Evolutionary conservation across 2,888 invertebrate species (phyloP).

Genomic region (Melieria omissa): DNA sequence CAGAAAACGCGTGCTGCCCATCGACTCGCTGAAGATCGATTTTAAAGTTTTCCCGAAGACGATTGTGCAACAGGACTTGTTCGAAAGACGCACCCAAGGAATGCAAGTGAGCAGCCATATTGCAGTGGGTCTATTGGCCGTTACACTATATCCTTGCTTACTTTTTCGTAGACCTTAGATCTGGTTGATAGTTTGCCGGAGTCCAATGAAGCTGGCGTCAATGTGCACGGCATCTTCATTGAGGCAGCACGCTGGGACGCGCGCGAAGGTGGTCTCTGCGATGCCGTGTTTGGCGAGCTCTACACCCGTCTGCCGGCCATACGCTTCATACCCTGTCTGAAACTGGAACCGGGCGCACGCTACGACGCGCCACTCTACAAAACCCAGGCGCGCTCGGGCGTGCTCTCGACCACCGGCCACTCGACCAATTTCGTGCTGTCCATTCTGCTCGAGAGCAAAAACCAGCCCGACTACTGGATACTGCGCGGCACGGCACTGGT

Average conservation of each 20-base stretch:
- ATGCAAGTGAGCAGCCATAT: slow-evolving; percentile 52
- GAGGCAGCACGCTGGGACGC: slow-evolving; percentile 91
- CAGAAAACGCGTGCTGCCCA: slow-evolving; percentile 84
- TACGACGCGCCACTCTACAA: slow-evolving; percentile 83
- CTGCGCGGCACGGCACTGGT: slow-evolving; percentile 88
- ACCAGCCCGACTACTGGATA: slow-evolving; percentile 83
- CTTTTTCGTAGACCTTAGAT: slow-evolving; percentile 55
- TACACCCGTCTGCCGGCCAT: slow-evolving; percentile 60
- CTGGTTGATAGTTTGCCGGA: slow-evolving; percentile 70
- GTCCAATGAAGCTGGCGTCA: slow-evolving; percentile 75
- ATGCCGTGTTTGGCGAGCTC: slow-evolving; percentile 73
- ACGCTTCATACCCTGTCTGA: slow-evolving; percentile 62
- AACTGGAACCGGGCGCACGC: slow-evolving; percentile 48
- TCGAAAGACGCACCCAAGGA: slow-evolving; percentile 62
- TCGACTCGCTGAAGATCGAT: slow-evolving; percentile 86
- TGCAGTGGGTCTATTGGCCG: too few species aligned
- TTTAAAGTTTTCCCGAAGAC: slow-evolving; percentile 73
- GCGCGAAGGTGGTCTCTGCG: slow-evolving; percentile 74
- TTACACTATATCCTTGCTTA: background rate
- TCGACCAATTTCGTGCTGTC: slow-evolving; percentile 92
- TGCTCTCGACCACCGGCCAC: slow-evolving; percentile 90
- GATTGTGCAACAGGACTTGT: slow-evolving; percentile 77
- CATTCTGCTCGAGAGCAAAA: slow-evolving; percentile 76
- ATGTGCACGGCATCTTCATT: slow-evolving; percentile 83
- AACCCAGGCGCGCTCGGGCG: slow-evolving; percentile 87